phyloP scores from a whole-genome alignment of 2,797 vertebrate genomes.

The Enteromius treurensis region DNA sequence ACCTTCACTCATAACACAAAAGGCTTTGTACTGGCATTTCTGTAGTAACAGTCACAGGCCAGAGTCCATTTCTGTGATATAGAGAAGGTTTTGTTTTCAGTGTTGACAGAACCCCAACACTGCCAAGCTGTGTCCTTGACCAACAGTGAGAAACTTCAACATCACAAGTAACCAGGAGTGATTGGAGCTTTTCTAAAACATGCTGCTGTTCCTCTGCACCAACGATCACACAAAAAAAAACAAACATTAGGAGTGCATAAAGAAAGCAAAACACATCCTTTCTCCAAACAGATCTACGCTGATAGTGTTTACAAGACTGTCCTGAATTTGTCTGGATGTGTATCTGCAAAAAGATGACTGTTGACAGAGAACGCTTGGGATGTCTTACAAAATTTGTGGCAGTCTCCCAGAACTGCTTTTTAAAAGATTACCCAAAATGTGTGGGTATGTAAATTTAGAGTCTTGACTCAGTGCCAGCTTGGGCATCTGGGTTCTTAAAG shows the following conservation, averaged over 20 bases:
- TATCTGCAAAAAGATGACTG: not conserved
- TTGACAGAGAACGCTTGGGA: constrained; percentile 15
- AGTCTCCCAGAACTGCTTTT: not conserved
- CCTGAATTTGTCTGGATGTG: not conserved
- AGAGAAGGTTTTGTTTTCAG: constrained; percentile 40
- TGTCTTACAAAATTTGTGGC: not conserved
- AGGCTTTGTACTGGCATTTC: constrained; percentile 46
- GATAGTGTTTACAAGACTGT: constrained; percentile 5
- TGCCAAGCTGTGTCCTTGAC: constrained; percentile 37
- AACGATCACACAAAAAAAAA: not conserved
- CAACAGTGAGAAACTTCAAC: constrained; percentile 10
- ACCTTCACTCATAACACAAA: constrained; percentile 21
- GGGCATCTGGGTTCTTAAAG: constrained; percentile 57
- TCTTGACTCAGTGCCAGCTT: constrained; percentile 48
- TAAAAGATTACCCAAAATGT: constrained; percentile 5
- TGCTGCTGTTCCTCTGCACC: constrained; percentile 1
- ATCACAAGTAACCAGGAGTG: constrained; percentile 25
- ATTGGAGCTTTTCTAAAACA: not conserved
- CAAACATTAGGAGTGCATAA: constrained; percentile 6
- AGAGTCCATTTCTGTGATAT: constrained; percentile 17
- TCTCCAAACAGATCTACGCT: not conserved
- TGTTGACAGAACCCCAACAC: constrained; percentile 37
- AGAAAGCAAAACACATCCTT: constrained; percentile 13
- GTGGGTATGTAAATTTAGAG: constrained; percentile 44
- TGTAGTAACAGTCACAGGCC: constrained; percentile 37